These are phyloP conservation scores for Balearica regulorum DNA, from an alignment of 2,797 vertebrate species.

Conservation along the genomic window DNA sequence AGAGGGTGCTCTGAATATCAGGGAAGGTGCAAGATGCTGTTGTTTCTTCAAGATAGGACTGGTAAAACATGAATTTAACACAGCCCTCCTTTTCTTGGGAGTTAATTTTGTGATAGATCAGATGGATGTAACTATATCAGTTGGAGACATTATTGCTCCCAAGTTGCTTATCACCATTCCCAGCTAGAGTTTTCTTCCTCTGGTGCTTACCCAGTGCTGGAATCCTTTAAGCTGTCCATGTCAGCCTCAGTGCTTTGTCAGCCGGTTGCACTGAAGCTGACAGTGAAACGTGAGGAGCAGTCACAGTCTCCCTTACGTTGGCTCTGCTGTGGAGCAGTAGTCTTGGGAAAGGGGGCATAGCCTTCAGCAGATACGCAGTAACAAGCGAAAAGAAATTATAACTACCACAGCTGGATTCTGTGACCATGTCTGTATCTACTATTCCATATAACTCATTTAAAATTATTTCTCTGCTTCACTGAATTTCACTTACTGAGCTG, in stretches of 20 bases:
- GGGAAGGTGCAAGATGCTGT: neutral
- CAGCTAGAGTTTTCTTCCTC: neutral
- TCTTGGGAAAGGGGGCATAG: neutral
- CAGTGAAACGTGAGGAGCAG: neutral
- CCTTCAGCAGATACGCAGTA: neutral
- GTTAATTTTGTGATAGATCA: neutral
- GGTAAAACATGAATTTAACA: neutral
- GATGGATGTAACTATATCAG: neutral
- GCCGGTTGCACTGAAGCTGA: neutral
- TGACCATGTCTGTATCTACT: neutral
- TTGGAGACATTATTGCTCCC: neutral
- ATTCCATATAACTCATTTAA: neutral
- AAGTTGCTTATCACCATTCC: neutral
- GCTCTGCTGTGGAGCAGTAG: neutral
- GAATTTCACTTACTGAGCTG: neutral
- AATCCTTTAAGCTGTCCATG: neutral
- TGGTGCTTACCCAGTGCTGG: neutral
- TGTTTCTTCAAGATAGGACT: neutral
- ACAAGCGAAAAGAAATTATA: neutral
- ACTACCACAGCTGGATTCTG: neutral
- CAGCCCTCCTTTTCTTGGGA: neutral
- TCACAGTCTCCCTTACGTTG: neutral
- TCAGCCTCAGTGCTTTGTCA: neutral
- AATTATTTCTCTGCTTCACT: neutral
- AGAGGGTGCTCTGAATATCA: neutral